Conservation (phyloP, 2,113 vertebrate species). For the Psephotus haematonotus region DNA sequence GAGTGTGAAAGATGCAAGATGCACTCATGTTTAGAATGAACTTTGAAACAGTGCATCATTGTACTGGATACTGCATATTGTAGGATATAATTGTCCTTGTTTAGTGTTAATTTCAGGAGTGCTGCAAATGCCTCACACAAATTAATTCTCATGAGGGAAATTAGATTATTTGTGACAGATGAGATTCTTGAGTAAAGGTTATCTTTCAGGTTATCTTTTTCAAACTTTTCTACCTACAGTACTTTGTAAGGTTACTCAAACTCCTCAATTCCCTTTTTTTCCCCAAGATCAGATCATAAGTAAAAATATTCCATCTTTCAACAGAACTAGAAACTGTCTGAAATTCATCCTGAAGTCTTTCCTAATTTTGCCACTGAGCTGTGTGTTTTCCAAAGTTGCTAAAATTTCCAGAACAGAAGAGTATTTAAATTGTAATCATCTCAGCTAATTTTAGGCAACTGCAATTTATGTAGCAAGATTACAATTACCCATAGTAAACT, state of each 20-base stretch:
- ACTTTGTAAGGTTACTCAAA: neutral
- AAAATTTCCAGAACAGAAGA: neutral
- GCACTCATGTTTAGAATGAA: neutral
- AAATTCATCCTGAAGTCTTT: neutral
- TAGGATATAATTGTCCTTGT: fast-evolving
- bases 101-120: neutral
- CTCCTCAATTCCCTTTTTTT: neutral
- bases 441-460: neutral
- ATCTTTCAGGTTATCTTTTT: neutral
- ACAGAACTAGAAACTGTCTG: neutral
- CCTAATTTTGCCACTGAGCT: neutral
- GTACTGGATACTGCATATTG: neutral
- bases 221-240: neutral
- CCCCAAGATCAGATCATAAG: neutral
- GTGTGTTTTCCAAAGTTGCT: neutral
- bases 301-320: neutral
- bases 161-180: neutral
- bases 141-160: neutral
- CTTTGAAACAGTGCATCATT: neutral
- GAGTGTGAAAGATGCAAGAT: neutral
- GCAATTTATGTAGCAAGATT: neutral
- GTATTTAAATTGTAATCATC: neutral
- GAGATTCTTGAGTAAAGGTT: neutral
- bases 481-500: neutral
- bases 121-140: neutral